These are phyloP conservation scores for Gobiocypris rarus DNA, from an alignment of 2,113 vertebrate species.

Conservation along the genomic window DNA sequence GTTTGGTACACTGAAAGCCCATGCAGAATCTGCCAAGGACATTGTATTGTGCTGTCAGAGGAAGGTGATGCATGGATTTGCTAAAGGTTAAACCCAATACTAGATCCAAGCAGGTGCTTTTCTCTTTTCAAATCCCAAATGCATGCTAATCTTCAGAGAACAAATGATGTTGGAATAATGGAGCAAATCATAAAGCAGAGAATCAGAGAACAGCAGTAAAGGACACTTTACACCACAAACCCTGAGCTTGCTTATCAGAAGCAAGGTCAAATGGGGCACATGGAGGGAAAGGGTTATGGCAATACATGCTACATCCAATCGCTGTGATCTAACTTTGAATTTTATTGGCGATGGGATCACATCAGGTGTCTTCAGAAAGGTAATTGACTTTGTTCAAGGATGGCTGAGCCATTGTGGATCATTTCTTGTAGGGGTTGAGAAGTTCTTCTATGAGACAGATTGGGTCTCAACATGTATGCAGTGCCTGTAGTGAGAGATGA, in stretches of 20 bases:
- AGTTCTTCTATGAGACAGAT: background rate
- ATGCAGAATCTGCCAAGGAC: slow-evolving; percentile 75
- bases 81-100: slow-evolving; percentile 65
- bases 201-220: background rate
- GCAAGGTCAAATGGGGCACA: background rate
- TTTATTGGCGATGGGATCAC: slow-evolving; percentile 6
- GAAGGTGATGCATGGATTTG: slow-evolving; percentile 74
- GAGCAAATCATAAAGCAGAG: background rate
- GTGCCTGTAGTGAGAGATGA: slow-evolving; percentile 6
- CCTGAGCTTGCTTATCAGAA: background rate
- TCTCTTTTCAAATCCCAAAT: background rate
- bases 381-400: slow-evolving; percentile 23
- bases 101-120: slow-evolving; percentile 57
- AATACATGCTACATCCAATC: background rate
- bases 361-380: slow-evolving; percentile 10
- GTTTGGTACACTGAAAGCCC: slow-evolving; percentile 54
- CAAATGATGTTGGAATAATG: slow-evolving; percentile 1
- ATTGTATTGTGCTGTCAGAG: slow-evolving; percentile 78
- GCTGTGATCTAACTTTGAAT: slow-evolving; percentile 14
- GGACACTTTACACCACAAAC: background rate
- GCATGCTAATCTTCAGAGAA: background rate
- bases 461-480: background rate
- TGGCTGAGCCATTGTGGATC: slow-evolving; percentile 13
- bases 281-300: background rate
- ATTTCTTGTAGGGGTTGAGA: slow-evolving; percentile 24